Evolutionary conservation across 1,140 invertebrate species (phyloP), one percentile per base, ranked within the genome.

Genomic region (Leptestheria dahalacensis): DNA sequence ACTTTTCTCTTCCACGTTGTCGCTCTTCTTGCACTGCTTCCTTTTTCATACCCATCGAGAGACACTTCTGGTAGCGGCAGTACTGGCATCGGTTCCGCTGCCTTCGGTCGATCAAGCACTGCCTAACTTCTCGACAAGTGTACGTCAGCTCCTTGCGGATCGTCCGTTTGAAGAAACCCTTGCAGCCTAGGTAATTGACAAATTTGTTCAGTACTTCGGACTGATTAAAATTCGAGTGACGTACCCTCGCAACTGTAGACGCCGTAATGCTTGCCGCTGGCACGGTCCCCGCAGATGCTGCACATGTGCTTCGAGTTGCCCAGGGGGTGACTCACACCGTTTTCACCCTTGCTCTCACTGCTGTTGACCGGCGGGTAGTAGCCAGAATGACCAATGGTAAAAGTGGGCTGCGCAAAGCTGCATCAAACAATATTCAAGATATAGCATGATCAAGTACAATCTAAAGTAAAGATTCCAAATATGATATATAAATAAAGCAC

Each of bases 131-230:
- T 57, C 96, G 81, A 71, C 96, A 99, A 0, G 94, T 93, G 71
- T 99, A 99, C 18, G 91, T 88, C 57, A 99, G 78, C 73, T 99
- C 93, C 75, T 98, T 98, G 46, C 95, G 79, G 6, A 99, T 94
- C 1, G 94, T 98, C 59, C 95, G 77, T 74, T 99, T 99, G 76
- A 99, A 98, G 73, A 99, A 99, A 24, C 95, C 95, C 77, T 99
- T 99, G 75, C 96, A 99, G 10, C 91, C 88, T 78, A 93, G 85
- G 73, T 88, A 88, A 76, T 91, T 95, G 74, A 48, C 83, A 80
- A 62, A 46, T 62, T 25, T 65, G 33, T 56, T 21, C 56, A 20
- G 18, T 33, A 48, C n/a, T 6, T 33, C n/a, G n/a, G n/a, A n/a
- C n/a, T n/a, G n/a, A n/a, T n/a, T n/a, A n/a, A n/a, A n/a, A n/a